Conservation (phyloP, 2,797 vertebrate species). For the Thripadectes ignobilis region DNA sequence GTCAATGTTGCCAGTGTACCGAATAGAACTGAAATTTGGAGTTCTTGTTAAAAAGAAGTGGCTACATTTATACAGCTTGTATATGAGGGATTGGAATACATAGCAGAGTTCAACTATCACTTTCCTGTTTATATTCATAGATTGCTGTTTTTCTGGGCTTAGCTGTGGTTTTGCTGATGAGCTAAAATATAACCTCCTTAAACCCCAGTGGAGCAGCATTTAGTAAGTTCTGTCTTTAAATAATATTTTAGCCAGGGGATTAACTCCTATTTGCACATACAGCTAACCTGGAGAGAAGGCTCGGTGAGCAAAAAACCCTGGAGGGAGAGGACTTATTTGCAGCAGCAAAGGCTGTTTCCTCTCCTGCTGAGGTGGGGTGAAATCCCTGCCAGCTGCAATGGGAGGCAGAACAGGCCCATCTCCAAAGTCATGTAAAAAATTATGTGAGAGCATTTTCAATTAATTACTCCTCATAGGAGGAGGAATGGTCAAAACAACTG, state of each 20-base stretch:
- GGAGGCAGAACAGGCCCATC: background rate
- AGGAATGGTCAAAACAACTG: background rate
- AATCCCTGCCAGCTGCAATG: background rate
- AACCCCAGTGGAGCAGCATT: constrained; percentile 36
- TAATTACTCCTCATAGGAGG: background rate
- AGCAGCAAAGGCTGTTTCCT: background rate
- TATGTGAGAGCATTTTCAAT: background rate
- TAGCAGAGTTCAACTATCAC: background rate
- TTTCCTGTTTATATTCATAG: constrained; percentile 51
- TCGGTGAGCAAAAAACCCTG: background rate
- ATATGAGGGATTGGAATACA: background rate
- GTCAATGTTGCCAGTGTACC: background rate
- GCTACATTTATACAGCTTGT: background rate
- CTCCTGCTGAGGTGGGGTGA: background rate
- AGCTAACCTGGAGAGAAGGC: constrained; percentile 31
- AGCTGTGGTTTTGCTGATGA: constrained; percentile 51
- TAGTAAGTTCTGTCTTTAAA: constrained; percentile 38
- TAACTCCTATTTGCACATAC: constrained; percentile 35
- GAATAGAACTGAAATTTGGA: background rate
- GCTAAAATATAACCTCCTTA: constrained; percentile 41
- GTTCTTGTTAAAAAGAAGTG: background rate
- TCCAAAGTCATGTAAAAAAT: background rate
- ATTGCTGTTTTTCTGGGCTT: constrained; percentile 53
- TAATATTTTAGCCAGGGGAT: constrained; percentile 30
- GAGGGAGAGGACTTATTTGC: background rate